Conservation (phyloP, 2,797 vertebrate genomes). For the Pseudocheirus occidentalis region DNA sequence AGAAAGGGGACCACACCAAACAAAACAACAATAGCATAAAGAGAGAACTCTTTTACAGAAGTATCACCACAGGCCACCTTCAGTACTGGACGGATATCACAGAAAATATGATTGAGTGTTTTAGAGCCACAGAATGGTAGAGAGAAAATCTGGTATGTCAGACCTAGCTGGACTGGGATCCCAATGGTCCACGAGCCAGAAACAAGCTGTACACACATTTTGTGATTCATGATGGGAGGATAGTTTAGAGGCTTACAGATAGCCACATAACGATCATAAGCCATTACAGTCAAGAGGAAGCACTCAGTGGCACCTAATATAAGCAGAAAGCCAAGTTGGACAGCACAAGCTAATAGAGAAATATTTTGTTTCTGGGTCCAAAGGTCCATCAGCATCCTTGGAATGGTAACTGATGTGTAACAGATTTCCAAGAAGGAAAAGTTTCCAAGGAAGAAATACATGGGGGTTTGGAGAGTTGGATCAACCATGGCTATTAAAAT, state of each 20-base stretch:
- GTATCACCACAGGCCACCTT: background rate
- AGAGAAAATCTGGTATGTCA: background rate
- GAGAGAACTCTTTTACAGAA: background rate
- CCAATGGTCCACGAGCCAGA: background rate
- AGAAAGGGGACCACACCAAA: background rate
- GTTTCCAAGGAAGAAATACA: conserved; percentile 69
- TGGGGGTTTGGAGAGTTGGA: conserved; percentile 53
- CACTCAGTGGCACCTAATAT: conserved; percentile 11
- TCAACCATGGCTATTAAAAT: conserved; percentile 53
- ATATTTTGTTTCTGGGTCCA: conserved; percentile 58
- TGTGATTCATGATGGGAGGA: background rate
- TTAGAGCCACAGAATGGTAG: background rate
- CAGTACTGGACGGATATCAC: background rate
- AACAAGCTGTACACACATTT: background rate
- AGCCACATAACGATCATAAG: background rate
- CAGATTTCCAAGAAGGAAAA: conserved; percentile 72
- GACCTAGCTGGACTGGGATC: background rate
- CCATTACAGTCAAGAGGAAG: background rate
- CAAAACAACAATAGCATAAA: background rate
- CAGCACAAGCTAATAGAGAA: conserved; percentile 59
- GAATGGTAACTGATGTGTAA: conserved; percentile 57
- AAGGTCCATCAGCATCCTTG: conserved; percentile 65
- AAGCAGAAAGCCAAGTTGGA: conserved; percentile 60
- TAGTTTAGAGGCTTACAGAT: background rate
- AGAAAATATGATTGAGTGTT: background rate